These are phyloP conservation scores for Pseudochaenichthys georgianus DNA, from an alignment of 2,797 vertebrate genomes.

Conservation along the genomic window DNA sequence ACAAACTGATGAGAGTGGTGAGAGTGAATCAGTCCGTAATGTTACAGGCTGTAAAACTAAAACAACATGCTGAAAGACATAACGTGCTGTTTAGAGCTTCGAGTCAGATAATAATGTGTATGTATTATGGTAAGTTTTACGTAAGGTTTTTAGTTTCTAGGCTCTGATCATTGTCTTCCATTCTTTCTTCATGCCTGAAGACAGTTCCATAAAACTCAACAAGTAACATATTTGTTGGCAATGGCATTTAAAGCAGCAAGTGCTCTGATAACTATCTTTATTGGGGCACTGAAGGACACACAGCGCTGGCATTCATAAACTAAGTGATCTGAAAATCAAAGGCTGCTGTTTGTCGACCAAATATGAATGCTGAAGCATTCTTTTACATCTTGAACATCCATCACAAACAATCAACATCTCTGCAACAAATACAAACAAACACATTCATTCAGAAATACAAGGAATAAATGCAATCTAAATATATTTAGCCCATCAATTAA, in stretches of 20 bases:
- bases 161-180: neutral
- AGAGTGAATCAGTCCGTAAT: too few species aligned
- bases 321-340: neutral
- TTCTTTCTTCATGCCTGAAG: neutral
- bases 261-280: neutral
- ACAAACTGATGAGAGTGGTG: too few species aligned
- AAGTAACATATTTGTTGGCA: neutral
- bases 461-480: neutral
- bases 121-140: neutral
- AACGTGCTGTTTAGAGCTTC: neutral
- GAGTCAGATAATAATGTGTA: neutral
- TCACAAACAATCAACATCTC: neutral
- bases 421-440: neutral
- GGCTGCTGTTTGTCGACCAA: neutral
- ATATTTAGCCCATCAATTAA: too few species aligned
- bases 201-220: neutral
- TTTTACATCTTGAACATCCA: neutral
- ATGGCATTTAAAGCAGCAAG: slow-evolving; percentile 4
- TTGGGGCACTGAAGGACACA: neutral
- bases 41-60: neutral
- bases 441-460: neutral
- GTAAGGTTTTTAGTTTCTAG: neutral
- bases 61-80: neutral
- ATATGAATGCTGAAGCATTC: neutral
- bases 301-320: neutral